A percentile compares a stretch with the other conserved stretches of the same genome.
phyloP scores from a whole-genome alignment of 2,888 invertebrate genomes.

The Eulithis prunata region DNA sequence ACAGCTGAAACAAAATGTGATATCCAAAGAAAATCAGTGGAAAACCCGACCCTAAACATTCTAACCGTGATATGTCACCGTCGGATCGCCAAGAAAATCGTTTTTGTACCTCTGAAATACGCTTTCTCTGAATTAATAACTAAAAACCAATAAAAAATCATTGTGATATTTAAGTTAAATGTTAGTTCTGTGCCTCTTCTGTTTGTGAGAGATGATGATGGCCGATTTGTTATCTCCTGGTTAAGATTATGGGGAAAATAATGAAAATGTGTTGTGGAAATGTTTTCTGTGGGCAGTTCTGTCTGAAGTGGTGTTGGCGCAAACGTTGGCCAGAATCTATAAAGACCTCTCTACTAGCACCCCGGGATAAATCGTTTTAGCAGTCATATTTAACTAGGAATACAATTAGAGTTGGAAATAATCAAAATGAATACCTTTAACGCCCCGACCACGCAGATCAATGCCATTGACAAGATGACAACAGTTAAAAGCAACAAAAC shows the following conservation, averaged over 20 bases:
- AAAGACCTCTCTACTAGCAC: constrained; percentile 45
- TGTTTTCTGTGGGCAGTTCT: constrained; percentile 66
- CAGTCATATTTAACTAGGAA: constrained; percentile 34
- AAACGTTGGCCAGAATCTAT: constrained; percentile 70
- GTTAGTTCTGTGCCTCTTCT: constrained; percentile 42
- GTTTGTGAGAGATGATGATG: constrained; percentile 59
- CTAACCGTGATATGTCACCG: constrained; percentile 52
- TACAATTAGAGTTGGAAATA: constrained; percentile 39
- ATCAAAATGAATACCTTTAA: constrained; percentile 78
- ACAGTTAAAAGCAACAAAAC: constrained; percentile 79
- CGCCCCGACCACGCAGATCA: constrained; percentile 79
- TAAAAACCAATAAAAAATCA: constrained; percentile 29
- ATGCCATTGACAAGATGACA: constrained; percentile 78
- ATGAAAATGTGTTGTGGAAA: constrained; percentile 66
- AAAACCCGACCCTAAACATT: constrained; percentile 42
- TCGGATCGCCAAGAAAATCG: constrained; percentile 43
- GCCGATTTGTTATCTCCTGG: constrained; percentile 69
- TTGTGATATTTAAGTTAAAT: constrained; percentile 52
- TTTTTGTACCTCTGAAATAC: constrained; percentile 23
- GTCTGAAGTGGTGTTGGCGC: constrained; percentile 79
- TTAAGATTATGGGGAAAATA: constrained; percentile 64
- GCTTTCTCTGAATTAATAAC: constrained; percentile 19
- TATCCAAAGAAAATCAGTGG: constrained; percentile 38
- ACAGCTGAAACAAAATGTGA: constrained; percentile 44
- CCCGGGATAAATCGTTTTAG: constrained; percentile 35